Conservation (phyloP, 2,888 invertebrate species). For the Ormyrus pomaceus region DNA sequence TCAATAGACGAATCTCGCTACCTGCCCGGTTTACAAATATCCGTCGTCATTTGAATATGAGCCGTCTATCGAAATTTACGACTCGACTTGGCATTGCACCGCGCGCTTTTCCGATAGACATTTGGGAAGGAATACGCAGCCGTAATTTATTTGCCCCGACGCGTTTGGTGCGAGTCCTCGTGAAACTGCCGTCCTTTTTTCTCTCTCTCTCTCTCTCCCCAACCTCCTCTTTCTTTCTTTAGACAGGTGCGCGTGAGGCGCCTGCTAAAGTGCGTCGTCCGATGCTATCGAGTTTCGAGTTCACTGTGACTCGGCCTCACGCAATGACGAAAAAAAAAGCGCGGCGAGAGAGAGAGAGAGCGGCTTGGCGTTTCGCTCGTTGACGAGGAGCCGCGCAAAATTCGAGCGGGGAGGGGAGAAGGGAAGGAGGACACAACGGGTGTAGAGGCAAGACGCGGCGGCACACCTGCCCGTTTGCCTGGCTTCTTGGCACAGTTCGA, state of each 20-base stretch:
- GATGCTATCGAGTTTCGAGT: constrained; percentile 54
- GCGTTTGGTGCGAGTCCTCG: constrained; percentile 2
- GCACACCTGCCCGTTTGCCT: background rate
- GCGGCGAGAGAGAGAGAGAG: background rate
- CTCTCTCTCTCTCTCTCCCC: background rate
- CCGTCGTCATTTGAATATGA: too few species aligned
- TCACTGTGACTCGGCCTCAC: constrained; percentile 44
- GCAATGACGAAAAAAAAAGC: constrained; percentile 17
- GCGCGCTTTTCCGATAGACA: too few species aligned
- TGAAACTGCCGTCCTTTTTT: background rate
- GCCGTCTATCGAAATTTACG: too few species aligned
- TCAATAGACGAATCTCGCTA: too few species aligned
- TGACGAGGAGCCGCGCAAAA: constrained; percentile 12
- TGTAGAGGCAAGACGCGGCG: background rate
- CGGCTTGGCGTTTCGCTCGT: background rate
- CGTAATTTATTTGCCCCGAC: background rate
- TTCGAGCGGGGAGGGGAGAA: constrained; percentile 1
- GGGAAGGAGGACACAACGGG: constrained; percentile 4
- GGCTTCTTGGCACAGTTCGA: constrained; percentile 23
- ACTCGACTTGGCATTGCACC: too few species aligned
- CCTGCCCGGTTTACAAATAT: too few species aligned
- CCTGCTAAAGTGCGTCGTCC: constrained; percentile 35
- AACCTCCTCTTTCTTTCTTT: constrained; percentile 30
- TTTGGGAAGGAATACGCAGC: background rate
- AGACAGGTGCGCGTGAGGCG: constrained; percentile 51